Evolutionary conservation across 2,888 invertebrate species (phyloP), one percentile per base, ranked within the genome.

Genomic region (Zelleria hepariella): DNA sequence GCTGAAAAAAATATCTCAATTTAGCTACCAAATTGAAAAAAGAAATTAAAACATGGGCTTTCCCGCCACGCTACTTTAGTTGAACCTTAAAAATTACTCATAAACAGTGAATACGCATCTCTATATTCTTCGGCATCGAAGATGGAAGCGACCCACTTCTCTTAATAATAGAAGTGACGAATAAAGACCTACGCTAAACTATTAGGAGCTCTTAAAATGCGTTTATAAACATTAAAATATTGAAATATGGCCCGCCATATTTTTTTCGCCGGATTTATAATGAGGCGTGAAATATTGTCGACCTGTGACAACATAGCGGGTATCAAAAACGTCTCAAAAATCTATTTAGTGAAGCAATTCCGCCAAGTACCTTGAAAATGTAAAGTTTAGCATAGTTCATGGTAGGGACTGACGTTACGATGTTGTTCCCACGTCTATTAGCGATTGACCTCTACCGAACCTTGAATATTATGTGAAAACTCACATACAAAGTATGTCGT

Each of bases 161-260:
- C 23, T 15, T 15, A 42, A 42, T 42, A 42, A 18, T 25, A 18
- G 24, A 54, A 27, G 25, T 24, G 24, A 27, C 26, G 25, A n/a
- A 26, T 26, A 51, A 51, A 54, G 23, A 25, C 56, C 59, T 59
- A 59, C 57, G 57, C 59, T 32, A 42, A 3, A 27, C 49, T 51
- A 59, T 59, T 59, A 56, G 49, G 24, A 3, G 51, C 56, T 51
- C 26, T 51, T 49, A 59, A 56, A 59, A 51, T 51, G 21, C 56
- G 27, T 42, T 57, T 59, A 57, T 23, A 20, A 59, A 5, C 55
- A 51, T 59, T 57, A 57, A 49, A 49, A 57, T 59, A 56, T 24
- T 56, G 59, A 59, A 51, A 51, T 26, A 59, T 27, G 48, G 57
- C 59, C 32, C 32, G 49, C 51, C 23, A 47, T 59, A 49, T 49